Base-by-base conservation (phyloP, 2,797 vertebrate species). In the Micromesistius poutassou region DNA sequence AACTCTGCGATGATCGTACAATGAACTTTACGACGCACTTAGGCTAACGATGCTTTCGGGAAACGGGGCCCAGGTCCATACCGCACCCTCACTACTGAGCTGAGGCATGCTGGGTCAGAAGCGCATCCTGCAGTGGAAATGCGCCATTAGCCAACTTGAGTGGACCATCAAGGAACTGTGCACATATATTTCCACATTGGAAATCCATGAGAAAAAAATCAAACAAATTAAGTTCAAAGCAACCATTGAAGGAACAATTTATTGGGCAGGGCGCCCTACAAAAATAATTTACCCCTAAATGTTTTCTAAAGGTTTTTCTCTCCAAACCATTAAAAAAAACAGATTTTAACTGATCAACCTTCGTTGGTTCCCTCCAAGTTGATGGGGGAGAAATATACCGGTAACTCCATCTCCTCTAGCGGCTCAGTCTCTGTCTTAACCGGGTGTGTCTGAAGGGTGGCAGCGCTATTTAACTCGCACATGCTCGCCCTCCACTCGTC, bases 351-450 rank as follows among this genome's bases (percentile, higher is more conserved):
- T 6, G 50, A 55, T 55, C 50, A 55, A 62, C 50, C 50, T n/a
- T 62, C 22, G 2, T 62, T n/a, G 50, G n/a, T 62, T 62, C 50
- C 50, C 50, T 62, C 50, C 50, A 62, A 25, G 22, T 62, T 62
- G 50, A 62, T 62, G 50, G 50, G 22, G 22, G 50, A n/a, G 14
- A 71, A 80, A 13, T 30, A 19, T 30, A 62, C 5, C 12, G 28
- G 36, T 28, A 55, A 19, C 0, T 19, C 28, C 30, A 84, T 82
- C 33, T 81, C 80, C 71, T 82, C 81, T 0, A 87, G 62, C 0
- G 40, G 28, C 62, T 82, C 85, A 8, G 75, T 36, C 71, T 86
- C 81, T 40, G 50, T 13, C 55, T 85, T 82, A 25, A 62, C 50
- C 50, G 1, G 50, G 50, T 62, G 22, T n/a, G 19, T 62, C 50